A percentile compares a stretch with the other conserved stretches of the same genome.
Conservation (phyloP, 1,140 invertebrate species). For the Neuroterus valhalla region DNA sequence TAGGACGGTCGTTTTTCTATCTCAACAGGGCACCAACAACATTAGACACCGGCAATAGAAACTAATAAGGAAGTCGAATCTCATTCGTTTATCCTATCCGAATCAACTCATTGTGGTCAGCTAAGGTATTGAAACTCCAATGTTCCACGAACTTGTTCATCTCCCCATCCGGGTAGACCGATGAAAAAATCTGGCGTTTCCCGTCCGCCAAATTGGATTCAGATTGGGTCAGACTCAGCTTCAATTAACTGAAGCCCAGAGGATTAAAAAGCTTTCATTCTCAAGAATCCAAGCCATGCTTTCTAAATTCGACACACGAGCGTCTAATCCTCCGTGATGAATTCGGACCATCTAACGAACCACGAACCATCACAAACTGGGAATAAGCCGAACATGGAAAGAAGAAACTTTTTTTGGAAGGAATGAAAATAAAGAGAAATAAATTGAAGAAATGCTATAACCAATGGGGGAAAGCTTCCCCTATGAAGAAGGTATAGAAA, state of each 20-base stretch:
- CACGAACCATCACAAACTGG: constrained; percentile 19
- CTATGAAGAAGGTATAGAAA: too few relatives aligned
- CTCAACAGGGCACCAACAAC: constrained; percentile 2
- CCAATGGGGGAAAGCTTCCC: too few relatives aligned
- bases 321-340: constrained; percentile 12
- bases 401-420: too few relatives aligned
- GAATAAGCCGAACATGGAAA: background rate
- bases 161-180: constrained; percentile 21
- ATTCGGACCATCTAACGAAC: constrained; percentile 7
- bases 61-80: constrained; percentile 29
- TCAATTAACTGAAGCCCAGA: constrained; percentile 55
- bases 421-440: background rate
- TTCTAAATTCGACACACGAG: too few relatives aligned
- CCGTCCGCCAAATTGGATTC: constrained; percentile 57
- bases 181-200: constrained; percentile 35
- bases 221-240: constrained; percentile 66
- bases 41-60: constrained; percentile 23
- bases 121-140: background rate
- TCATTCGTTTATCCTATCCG: background rate
- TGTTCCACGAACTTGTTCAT: constrained; percentile 21
- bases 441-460: too few relatives aligned
- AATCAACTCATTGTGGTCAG: constrained; percentile 17
- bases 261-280: constrained; percentile 23
- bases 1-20: background rate
- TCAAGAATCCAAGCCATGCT: background rate